Percentiles rank a stretch among this genome's conserved stretches.
Evolutionary conservation across 2,888 invertebrate species (phyloP).

Genomic region (Ectemnius cavifrons): DNA sequence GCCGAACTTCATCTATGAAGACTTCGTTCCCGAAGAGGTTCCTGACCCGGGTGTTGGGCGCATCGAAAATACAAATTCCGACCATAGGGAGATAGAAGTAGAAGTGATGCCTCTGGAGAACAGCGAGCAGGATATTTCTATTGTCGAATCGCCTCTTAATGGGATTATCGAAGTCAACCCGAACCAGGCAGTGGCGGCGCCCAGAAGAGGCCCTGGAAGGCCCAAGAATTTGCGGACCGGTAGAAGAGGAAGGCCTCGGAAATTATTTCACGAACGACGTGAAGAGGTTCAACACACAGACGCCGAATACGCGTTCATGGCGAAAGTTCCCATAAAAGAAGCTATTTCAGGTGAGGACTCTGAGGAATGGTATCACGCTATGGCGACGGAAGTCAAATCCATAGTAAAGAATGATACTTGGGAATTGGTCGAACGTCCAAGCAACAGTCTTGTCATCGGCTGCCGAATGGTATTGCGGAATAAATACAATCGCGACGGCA

Average conservation of each 20-base stretch:
- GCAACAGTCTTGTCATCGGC: neutral
- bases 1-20: neutral
- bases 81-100: neutral
- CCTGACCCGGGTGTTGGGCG: neutral
- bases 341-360: neutral
- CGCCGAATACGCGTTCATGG: neutral
- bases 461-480: slow-evolving; percentile 2
- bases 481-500: slow-evolving; percentile 4
- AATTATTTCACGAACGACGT: neutral
- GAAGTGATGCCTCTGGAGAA: neutral
- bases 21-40: neutral
- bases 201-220: slow-evolving; percentile 3
- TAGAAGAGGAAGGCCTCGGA: neutral
- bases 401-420: neutral
- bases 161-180: neutral
- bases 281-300: no score
- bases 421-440: neutral
- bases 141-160: neutral
- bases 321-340: neutral
- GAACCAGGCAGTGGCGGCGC: neutral
- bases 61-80: neutral
- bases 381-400: neutral
- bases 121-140: no score
- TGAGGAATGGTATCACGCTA: slow-evolving; percentile 2
- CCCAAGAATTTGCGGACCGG: neutral